Percentiles rank a stretch among this genome's conserved stretches.
These are phyloP conservation scores for Actias luna DNA, from an alignment of 2,888 invertebrate species.

Conservation along the genomic window DNA sequence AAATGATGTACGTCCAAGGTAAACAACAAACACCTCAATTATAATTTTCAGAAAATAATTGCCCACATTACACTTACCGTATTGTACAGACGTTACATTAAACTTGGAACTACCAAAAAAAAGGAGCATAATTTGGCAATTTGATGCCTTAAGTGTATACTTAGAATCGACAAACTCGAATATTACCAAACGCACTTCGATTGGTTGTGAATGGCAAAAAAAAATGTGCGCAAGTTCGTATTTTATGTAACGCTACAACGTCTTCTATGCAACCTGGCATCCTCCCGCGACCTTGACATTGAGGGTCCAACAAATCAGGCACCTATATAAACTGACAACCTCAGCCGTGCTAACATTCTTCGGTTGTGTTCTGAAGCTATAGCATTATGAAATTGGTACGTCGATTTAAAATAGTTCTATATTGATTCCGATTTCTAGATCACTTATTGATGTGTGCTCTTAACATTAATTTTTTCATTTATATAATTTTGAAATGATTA, in stretches of 20 bases:
- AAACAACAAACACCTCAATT: no score
- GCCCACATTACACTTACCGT: no score
- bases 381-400: conserved; percentile 76
- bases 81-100: no score
- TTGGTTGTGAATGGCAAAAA: neutral
- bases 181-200: neutral
- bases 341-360: conserved; percentile 54
- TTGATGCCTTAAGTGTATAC: no score
- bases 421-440: neutral
- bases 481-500: neutral
- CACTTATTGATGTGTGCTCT: neutral
- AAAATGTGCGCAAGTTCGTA: conserved; percentile 26
- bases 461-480: neutral
- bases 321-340: conserved; percentile 61
- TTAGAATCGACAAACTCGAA: neutral
- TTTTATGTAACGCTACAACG: conserved; percentile 15
- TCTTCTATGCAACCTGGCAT: conserved; percentile 20
- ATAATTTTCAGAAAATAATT: no score
- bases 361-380: conserved; percentile 44
- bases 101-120: no score
- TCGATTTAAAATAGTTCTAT: conserved; percentile 24
- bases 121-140: no score
- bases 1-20: no score
- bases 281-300: conserved; percentile 58
- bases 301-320: conserved; percentile 35